Evolutionary conservation across 2,797 vertebrate species (phyloP).

Genomic region (Artibeus lituratus): DNA sequence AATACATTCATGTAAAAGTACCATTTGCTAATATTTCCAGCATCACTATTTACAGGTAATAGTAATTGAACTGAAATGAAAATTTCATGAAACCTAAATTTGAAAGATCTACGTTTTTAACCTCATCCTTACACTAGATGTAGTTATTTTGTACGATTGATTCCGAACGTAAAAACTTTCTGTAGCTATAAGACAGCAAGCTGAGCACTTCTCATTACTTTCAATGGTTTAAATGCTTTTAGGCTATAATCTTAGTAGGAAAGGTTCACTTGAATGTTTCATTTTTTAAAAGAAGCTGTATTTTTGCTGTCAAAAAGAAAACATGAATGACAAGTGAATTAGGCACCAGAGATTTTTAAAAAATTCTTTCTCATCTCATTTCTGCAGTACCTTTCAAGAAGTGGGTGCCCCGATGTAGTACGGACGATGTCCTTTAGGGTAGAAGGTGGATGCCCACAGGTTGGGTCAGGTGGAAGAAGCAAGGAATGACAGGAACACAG

Average conservation of each 20-base stretch:
- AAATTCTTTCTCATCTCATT: not conserved
- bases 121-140: not conserved
- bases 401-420: not conserved
- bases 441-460: not conserved
- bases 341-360: not conserved
- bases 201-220: slow-evolving; percentile 27
- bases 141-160: slow-evolving; percentile 22
- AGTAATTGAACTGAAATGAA: not conserved
- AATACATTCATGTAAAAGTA: not conserved
- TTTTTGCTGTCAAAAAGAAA: slow-evolving; percentile 52
- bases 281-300: slow-evolving; percentile 21
- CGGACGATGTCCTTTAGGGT: not conserved
- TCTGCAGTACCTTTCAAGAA: not conserved
- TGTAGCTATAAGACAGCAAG: not conserved
- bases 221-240: slow-evolving; percentile 46
- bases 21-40: slow-evolving; percentile 24
- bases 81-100: not conserved
- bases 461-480: not conserved
- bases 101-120: not conserved
- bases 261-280: slow-evolving; percentile 16
- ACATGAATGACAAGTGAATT: slow-evolving; percentile 37
- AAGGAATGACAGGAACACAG: not conserved
- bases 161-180: slow-evolving; percentile 39
- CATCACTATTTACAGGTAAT: not conserved
- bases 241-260: not conserved